Evolutionary conservation across 2,888 invertebrate genomes (phyloP), one percentile per base, ranked within the genome.

Genomic region (Taphrorychus bicolor): DNA sequence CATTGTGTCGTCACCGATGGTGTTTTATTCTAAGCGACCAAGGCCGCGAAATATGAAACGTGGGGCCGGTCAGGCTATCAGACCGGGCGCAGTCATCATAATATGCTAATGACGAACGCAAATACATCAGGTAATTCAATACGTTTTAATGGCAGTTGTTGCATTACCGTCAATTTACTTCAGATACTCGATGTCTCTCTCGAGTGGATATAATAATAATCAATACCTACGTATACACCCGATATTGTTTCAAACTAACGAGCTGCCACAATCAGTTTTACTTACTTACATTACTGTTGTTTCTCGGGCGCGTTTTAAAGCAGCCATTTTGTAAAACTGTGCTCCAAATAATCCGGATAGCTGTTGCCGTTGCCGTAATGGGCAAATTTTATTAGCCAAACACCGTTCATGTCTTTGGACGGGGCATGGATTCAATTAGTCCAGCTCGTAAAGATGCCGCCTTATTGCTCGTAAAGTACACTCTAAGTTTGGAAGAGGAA

Each of bases 21-120:
- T 57, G 49, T 63, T 42, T 57, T 57, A 53, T 49, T 54, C 23
- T 21, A 41, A 9, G 51, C 18, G 42, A 51, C 42, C 58, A 52
- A 64, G 58, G 64, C 21, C 64, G 45, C 3, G 64, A 58, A 45
- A 59, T 62, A 58, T 58, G 53, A 67, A 62, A 68, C 57, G 54
- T 45, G 59, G 52, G 53, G 60, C 52, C 59, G 32, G 49, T 58
- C 62, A 56, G 40, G 56, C 56, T 40, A 40, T 56, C 51, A 19
- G 18, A 40, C 49, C 5, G n/a, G 7, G 40, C 14, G 45, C 45
- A 58, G 23, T 58, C 58, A 23, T 24, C 23, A 18, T 40, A 56
- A 56, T 56, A 56, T 40, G 41, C 56, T 16, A 40, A 56, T 56
- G 16, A 5, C 14, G 14, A 45, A 45, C 45, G 45, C 14, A 45